These are phyloP conservation scores for Thera britannica DNA, from an alignment of 2,888 invertebrate species.

Conservation along the genomic window DNA sequence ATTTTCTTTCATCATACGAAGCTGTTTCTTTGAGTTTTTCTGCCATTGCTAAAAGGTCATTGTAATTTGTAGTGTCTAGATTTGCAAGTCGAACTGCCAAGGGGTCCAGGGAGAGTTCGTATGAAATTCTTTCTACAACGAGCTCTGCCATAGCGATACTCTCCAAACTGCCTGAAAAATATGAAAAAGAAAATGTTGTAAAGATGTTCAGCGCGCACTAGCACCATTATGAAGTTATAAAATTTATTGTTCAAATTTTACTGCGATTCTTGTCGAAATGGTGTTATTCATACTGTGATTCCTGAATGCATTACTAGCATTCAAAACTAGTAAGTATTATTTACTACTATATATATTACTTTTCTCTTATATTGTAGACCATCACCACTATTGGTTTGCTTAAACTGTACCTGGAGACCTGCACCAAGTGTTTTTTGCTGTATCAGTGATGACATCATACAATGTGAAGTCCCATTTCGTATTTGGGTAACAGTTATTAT, in stretches of 20 bases:
- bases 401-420: slow-evolving; percentile 54
- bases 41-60: slow-evolving; percentile 67
- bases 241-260: neutral
- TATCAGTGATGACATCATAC: slow-evolving; percentile 53
- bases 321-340: neutral
- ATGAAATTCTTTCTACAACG: slow-evolving; percentile 87
- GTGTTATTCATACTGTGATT: too few species aligned
- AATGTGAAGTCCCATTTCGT: slow-evolving; percentile 52
- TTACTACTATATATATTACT: slow-evolving; percentile 22
- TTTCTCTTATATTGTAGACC: too few species aligned
- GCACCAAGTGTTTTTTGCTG: slow-evolving; percentile 57
- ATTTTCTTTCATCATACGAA: slow-evolving; percentile 77
- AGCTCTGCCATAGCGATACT: slow-evolving; percentile 81
- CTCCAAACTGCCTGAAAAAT: slow-evolving; percentile 76
- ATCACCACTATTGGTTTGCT: too few species aligned
- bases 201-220: neutral
- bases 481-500: slow-evolving; percentile 54
- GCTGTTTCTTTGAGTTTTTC: slow-evolving; percentile 79
- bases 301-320: too few species aligned
- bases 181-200: neutral
- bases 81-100: slow-evolving; percentile 82
- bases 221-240: neutral
- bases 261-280: neutral
- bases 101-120: slow-evolving; percentile 80
- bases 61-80: slow-evolving; percentile 53